Evolutionary conservation across 1,140 invertebrate species (phyloP).

Genomic region (Heliothis subflexa): DNA sequence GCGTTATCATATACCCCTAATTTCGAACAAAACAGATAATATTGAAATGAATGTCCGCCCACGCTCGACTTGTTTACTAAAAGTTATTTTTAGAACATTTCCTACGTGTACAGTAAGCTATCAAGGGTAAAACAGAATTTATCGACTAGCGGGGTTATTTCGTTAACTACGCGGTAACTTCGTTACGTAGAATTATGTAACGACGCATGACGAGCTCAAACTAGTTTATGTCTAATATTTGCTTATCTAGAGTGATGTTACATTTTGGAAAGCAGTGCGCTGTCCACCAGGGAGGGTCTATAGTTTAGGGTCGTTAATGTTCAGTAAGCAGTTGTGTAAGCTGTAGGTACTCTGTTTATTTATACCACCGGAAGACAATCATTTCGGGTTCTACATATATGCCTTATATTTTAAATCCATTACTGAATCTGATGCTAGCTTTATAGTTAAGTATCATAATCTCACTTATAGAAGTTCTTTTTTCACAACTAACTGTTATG

Average conservation of each 20-base stretch:
- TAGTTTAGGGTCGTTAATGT: background rate
- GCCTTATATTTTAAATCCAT: background rate
- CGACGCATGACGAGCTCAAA: background rate
- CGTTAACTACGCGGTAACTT: conserved; percentile 12
- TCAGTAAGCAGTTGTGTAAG: conserved; percentile 1
- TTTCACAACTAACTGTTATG: background rate
- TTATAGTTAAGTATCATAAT: too few relatives aligned
- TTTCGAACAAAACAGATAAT: conserved; percentile 5
- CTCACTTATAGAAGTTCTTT: too few relatives aligned
- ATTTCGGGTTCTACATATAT: background rate
- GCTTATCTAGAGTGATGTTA: conserved; percentile 10
- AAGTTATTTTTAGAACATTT: conserved; percentile 15
- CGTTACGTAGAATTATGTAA: background rate
- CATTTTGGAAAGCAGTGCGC: conserved; percentile 10
- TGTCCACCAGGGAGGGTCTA: background rate
- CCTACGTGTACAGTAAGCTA: conserved; percentile 16
- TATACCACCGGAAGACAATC: background rate
- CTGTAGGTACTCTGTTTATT: background rate
- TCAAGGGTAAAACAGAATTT: conserved; percentile 16
- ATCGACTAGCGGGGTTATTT: background rate
- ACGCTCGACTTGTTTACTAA: background rate
- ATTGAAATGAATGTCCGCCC: background rate
- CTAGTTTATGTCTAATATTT: conserved; percentile 24
- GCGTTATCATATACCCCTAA: background rate
- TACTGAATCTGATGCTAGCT: too few relatives aligned